phyloP scores from a whole-genome alignment of 2,113 vertebrate genomes.

The Fulmarus glacialis region DNA sequence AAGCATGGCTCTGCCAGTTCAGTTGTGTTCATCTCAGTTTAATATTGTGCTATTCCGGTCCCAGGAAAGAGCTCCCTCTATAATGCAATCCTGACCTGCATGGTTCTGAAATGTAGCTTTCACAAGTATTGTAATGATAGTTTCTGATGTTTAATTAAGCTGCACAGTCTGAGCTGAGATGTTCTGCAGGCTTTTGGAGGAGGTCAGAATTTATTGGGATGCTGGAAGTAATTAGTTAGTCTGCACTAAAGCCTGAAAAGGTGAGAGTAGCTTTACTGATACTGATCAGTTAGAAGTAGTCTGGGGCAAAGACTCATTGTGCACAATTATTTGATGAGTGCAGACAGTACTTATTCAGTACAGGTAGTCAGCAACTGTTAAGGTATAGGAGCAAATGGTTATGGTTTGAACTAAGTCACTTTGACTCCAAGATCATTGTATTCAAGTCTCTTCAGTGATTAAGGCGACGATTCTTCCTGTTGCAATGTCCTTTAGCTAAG shows the following conservation, averaged over 20 bases:
- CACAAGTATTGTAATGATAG: background rate
- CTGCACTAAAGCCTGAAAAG: background rate
- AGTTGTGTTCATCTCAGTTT: background rate
- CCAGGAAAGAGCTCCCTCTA: background rate
- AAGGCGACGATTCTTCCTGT: background rate
- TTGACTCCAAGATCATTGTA: background rate
- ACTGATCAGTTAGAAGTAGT: background rate
- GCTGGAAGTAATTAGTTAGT: background rate
- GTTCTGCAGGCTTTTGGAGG: background rate
- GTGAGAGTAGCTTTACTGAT: background rate
- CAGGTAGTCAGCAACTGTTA: background rate
- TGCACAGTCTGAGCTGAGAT: background rate
- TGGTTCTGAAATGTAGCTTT: background rate
- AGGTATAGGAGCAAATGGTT: background rate
- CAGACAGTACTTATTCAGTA: background rate
- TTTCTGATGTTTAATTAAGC: background rate
- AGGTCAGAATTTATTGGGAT: background rate
- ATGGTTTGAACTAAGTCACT: background rate
- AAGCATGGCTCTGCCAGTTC: background rate
- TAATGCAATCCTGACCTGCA: background rate
- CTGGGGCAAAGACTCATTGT: background rate
- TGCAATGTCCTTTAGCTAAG: background rate
- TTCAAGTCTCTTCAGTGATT: background rate
- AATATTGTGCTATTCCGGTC: background rate
- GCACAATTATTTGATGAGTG: background rate